phyloP scores from a whole-genome alignment of 2,888 invertebrate species.

The Oscheius myriophilus region DNA sequence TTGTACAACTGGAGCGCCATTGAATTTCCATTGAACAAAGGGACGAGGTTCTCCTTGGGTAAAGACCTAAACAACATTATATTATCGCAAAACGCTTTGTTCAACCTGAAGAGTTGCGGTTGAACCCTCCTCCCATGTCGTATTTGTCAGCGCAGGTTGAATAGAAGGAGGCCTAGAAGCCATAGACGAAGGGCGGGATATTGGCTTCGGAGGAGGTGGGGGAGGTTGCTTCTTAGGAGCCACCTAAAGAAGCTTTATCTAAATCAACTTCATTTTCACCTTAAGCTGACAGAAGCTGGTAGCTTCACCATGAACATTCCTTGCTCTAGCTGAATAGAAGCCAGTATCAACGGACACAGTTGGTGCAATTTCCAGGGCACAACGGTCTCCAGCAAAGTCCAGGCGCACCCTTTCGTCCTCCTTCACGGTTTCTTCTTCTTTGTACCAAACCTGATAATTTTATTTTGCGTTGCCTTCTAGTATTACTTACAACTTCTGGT shows the following conservation, averaged over 20 bases:
- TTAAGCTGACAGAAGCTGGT: constrained; percentile 66
- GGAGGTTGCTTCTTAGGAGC: constrained; percentile 34
- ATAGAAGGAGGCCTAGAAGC: constrained; percentile 55
- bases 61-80: constrained; percentile 58
- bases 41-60: constrained; percentile 65
- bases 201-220: constrained; percentile 35
- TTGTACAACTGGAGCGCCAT: constrained; percentile 55
- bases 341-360: constrained; percentile 52
- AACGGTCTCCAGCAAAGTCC: constrained; percentile 79
- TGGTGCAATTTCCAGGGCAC: constrained; percentile 76
- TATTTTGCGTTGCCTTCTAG: background rate
- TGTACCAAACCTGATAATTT: constrained; percentile 78
- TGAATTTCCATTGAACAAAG: constrained; percentile 64
- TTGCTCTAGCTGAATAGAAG: constrained; percentile 75
- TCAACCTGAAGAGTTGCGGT: constrained; percentile 55
- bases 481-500: constrained; percentile 71
- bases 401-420: constrained; percentile 85
- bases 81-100: too few species aligned
- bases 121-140: constrained; percentile 61
- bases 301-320: constrained; percentile 75
- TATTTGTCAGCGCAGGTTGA: constrained; percentile 63
- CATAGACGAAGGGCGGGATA: constrained; percentile 10
- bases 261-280: constrained; percentile 31
- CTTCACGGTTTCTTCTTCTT: constrained; percentile 83
- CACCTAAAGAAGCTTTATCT: constrained; percentile 4